Evolutionary conservation across 1,140 invertebrate species (phyloP).

Genomic region (Cherax quadricarinatus): DNA sequence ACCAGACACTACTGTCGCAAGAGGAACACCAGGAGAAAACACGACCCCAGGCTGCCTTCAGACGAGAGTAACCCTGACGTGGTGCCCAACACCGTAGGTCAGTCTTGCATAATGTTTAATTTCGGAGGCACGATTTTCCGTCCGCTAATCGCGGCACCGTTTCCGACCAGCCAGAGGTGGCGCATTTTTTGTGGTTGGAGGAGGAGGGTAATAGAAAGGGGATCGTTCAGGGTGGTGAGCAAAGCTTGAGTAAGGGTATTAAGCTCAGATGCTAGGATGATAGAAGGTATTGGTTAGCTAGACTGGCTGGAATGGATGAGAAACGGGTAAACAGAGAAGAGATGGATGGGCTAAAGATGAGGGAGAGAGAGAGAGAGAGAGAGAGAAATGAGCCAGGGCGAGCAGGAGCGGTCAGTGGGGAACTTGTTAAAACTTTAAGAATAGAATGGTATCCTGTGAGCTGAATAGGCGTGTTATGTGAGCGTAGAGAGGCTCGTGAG

Average conservation of each 20-base stretch:
- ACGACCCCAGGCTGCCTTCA: conserved; percentile 32
- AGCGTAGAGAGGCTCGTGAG: too few species aligned
- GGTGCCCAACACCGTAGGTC: conserved; percentile 57
- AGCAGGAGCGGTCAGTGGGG: too few species aligned
- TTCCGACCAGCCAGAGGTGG: not conserved
- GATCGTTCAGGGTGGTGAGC: not conserved
- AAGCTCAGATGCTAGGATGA: too few species aligned
- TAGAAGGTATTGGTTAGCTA: too few species aligned
- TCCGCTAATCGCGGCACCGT: too few species aligned
- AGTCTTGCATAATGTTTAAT: not conserved
- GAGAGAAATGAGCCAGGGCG: not conserved
- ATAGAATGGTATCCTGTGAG: too few species aligned
- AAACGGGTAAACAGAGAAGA: not conserved
- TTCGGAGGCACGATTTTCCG: too few species aligned
- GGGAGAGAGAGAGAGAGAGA: not conserved
- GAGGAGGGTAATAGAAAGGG: not conserved
- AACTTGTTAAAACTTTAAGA: too few species aligned
- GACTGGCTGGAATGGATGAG: too few species aligned
- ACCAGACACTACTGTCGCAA: conserved; percentile 18
- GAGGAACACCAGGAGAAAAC: conserved; percentile 33
- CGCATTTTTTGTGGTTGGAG: not conserved
- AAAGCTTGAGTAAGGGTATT: too few species aligned
- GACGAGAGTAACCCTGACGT: conserved; percentile 62
- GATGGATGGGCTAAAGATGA: not conserved
- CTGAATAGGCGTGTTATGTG: too few species aligned